Evolutionary conservation across 2,113 vertebrate genomes (phyloP), one percentile per base, ranked within the genome.

Genomic region (Channa argus): DNA sequence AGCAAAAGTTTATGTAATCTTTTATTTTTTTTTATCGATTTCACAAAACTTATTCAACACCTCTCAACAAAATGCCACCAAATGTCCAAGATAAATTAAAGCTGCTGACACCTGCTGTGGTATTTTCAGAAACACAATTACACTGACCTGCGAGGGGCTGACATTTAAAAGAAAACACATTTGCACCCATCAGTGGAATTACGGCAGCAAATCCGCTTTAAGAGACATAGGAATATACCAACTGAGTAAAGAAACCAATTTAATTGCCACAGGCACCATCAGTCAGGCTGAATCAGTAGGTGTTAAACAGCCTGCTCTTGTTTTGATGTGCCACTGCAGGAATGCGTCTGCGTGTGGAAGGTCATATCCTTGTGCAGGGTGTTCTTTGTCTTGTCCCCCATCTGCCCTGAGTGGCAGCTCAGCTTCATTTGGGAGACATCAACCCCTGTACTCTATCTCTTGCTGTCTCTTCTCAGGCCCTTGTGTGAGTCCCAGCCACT

Each of bases 91-190:
- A 78, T 77, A 91, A 89, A 92, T 92, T 91, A 90, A 89, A 90
- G 70, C 56, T 13, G 41, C 83, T 78, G 87, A 90, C 84, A 91
- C 86, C 76, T 83, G 72, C 81, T 69, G 75, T 92, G 92, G 83
- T 88, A 93, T 93, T 93, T 92, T 80, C 74, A 82, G 72, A 91
- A 90, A 89, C 81, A 89, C 86, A 88, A 87, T 90, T 90, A 89
- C 56, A 82, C 62, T 90, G 91, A 93, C 92, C 91, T 79, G 74
- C 38, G 58, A 64, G 71, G 66, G 54, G 68, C 66, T 93, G 91
- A 90, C 91, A 93, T 93, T 92, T 92, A 78, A 86, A 85, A 79
- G 79, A 76, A 24, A 90, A 89, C 77, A 79, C 73, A 89, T 87
- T 86, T 85, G 49, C 89, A 56, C 68, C 84, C 66, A 86, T 88